A percentile compares a stretch with the other conserved stretches of the same genome.
Conservation (phyloP, 1,140 invertebrate genomes). For the Pogonomyrmex barbatus region DNA sequence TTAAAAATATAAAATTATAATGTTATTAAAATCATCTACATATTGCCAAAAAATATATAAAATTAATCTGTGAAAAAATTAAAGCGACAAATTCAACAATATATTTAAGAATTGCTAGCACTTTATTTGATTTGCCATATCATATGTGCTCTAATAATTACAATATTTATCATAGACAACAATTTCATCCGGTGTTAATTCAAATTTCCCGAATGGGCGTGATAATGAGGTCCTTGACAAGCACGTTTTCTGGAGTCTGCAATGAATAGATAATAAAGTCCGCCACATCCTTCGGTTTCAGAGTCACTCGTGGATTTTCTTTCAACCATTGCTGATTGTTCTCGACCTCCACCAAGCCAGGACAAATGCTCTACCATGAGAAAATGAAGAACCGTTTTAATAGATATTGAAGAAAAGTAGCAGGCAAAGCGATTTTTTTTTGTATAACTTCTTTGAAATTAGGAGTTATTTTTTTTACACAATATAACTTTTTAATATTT, state of each 20-base stretch:
- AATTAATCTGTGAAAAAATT: background rate
- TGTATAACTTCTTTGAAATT: background rate
- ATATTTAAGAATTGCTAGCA: conserved; percentile 35
- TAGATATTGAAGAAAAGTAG: background rate
- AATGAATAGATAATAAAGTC: conserved; percentile 87
- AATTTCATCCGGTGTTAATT: background rate
- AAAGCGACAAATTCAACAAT: background rate
- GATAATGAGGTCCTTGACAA: conserved; percentile 71
- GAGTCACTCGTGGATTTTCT: conserved; percentile 79
- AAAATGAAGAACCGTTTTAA: background rate
- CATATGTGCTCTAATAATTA: background rate
- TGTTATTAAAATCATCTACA: background rate
- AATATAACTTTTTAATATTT: background rate
- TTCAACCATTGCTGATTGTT: conserved; percentile 81
- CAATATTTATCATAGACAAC: conserved; percentile 6
- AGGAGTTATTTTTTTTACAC: background rate
- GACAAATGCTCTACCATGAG: conserved; percentile 85
- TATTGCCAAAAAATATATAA: background rate
- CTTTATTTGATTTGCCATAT: conserved; percentile 46
- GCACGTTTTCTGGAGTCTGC: conserved; percentile 84
- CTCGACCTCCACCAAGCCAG: conserved; percentile 87
- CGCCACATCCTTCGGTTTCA: conserved; percentile 86
- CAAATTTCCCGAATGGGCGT: conserved; percentile 67
- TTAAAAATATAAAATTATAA: background rate
- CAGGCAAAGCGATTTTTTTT: background rate